These are phyloP conservation scores for Xanthorhoe designata DNA, from an alignment of 2,888 invertebrate species.

Conservation along the genomic window DNA sequence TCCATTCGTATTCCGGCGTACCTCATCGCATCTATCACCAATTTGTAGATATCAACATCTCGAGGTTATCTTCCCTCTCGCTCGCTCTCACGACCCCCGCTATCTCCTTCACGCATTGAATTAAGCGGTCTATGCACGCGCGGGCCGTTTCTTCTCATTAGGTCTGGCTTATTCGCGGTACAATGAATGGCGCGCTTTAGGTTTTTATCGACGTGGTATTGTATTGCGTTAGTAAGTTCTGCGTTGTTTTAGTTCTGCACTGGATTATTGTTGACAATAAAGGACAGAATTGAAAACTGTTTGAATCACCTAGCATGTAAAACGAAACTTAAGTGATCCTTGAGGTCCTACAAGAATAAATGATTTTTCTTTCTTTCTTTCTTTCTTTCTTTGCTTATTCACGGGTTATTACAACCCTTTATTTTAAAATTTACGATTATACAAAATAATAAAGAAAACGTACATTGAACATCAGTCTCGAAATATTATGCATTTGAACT, in stretches of 20 bases:
- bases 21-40: slow-evolving; percentile 55
- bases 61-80: slow-evolving; percentile 47
- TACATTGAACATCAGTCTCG: no score
- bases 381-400: no score
- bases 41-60: slow-evolving; percentile 57
- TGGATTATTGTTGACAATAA: neutral
- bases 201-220: slow-evolving; percentile 71
- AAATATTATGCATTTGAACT: no score
- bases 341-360: no score
- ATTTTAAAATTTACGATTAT: no score
- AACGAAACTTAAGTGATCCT: no score
- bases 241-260: slow-evolving; percentile 32
- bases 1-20: slow-evolving; percentile 48
- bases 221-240: slow-evolving; percentile 47
- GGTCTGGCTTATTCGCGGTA: slow-evolving; percentile 68
- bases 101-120: slow-evolving; percentile 52
- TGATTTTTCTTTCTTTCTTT: no score
- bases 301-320: no score
- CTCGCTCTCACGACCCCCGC: slow-evolving; percentile 35
- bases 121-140: slow-evolving; percentile 75
- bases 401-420: no score
- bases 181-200: slow-evolving; percentile 71
- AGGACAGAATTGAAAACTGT: neutral
- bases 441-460: no score
- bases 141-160: slow-evolving; percentile 80